A percentile compares a stretch with the other conserved stretches of the same genome.
Evolutionary conservation across 2,888 invertebrate species (phyloP).

Genomic region (Drosophila phalerata): DNA sequence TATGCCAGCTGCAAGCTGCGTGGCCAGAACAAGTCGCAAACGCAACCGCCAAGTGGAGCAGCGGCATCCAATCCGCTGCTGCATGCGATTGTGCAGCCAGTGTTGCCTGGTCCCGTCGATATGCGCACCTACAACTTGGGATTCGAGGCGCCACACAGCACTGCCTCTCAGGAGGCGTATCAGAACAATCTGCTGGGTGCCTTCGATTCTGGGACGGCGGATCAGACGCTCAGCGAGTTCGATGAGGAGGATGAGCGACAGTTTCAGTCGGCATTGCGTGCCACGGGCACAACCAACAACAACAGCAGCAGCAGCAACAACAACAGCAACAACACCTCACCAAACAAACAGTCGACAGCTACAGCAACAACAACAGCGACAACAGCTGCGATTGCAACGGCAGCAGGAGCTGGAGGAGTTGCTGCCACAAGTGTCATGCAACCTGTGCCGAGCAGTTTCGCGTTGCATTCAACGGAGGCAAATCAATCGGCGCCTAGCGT

Average conservation of each 20-base stretch:
- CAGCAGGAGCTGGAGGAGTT: conserved; percentile 5
- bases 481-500: conserved; percentile 61
- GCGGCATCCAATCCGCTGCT: conserved; percentile 84
- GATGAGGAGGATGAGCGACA: conserved; percentile 93
- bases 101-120: conserved; percentile 94
- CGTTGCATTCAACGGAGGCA: conserved; percentile 66
- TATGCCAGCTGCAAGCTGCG: conserved; percentile 82
- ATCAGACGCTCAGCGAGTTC: conserved; percentile 90
- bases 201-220: conserved; percentile 90
- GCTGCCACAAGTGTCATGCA: conserved; percentile 9
- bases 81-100: conserved; percentile 89
- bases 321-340: conserved; percentile 55
- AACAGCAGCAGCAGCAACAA: conserved; percentile 16
- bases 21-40: conserved; percentile 52
- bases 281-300: conserved; percentile 86
- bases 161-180: conserved; percentile 87
- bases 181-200: conserved; percentile 88
- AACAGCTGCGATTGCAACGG: not conserved
- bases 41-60: conserved; percentile 33
- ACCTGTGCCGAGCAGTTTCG: conserved; percentile 36
- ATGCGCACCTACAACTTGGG: conserved; percentile 93
- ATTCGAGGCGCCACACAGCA: conserved; percentile 86
- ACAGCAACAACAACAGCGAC: conserved; percentile 10
- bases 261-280: conserved; percentile 89
- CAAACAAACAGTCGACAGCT: conserved; percentile 42